Evolutionary conservation across 2,888 invertebrate species (phyloP).

Genomic region (Tortricodes alternella): DNA sequence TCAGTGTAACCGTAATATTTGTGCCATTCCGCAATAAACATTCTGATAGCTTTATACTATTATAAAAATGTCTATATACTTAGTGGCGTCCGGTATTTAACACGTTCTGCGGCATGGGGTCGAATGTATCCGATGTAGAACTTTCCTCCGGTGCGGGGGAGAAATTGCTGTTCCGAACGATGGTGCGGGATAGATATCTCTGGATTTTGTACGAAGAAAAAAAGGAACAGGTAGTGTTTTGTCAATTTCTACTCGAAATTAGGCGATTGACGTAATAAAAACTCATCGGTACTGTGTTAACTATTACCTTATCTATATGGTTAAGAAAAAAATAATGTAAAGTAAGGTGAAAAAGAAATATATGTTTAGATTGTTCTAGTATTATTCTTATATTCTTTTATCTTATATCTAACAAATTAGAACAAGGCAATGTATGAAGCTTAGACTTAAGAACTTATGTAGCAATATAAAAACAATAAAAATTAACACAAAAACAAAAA

Average conservation of each 20-base stretch:
- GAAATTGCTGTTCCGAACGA: constrained; percentile 8
- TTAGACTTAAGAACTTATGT: no score
- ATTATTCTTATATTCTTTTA: no score
- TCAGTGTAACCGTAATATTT: background rate
- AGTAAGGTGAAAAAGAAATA: no score
- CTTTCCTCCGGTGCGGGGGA: constrained; percentile 3
- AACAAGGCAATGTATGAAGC: no score
- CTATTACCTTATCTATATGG: no score
- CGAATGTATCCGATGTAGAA: constrained; percentile 1
- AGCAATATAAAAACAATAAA: no score
- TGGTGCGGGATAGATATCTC: background rate
- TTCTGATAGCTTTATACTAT: background rate
- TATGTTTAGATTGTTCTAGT: no score
- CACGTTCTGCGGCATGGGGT: background rate
- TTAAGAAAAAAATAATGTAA: no score
- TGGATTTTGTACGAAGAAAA: background rate
- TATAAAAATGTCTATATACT: background rate
- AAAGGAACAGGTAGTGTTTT: background rate
- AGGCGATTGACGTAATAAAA: background rate
- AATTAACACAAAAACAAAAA: no score
- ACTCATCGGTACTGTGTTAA: background rate
- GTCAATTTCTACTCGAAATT: background rate
- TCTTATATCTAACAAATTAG: no score
- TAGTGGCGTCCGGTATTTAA: background rate
- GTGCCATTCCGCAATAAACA: background rate